Percentiles rank a stretch among this genome's conserved stretches.
phyloP scores from a whole-genome alignment of 2,113 vertebrate species.

The Carollia perspicillata region DNA sequence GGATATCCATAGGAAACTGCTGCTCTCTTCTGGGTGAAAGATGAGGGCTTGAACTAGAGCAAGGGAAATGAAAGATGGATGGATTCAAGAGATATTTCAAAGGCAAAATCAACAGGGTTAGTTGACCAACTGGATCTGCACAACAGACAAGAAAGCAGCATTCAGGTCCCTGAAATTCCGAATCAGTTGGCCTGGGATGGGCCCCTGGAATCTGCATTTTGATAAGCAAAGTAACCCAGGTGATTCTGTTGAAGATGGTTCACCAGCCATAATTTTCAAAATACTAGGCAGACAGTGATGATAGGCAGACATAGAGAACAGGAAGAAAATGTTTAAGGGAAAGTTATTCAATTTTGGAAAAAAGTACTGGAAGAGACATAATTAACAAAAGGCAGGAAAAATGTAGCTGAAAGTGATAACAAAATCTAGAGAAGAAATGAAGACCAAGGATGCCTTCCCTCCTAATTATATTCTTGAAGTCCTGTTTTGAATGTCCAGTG shows the following conservation, averaged over 20 bases:
- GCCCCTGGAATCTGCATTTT: not conserved
- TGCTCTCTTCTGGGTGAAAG: not conserved
- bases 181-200: not conserved
- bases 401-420: not conserved
- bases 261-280: not conserved
- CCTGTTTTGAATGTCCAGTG: not conserved
- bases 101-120: conserved; percentile 2
- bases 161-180: not conserved
- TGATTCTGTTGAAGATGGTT: not conserved
- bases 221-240: not conserved
- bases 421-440: conserved; percentile 39
- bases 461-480: not conserved
- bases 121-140: not conserved
- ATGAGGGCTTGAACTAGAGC: not conserved
- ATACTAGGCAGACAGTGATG: not conserved
- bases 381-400: not conserved
- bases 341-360: not conserved
- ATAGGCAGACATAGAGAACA: not conserved
- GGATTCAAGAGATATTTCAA: conserved; percentile 23
- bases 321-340: not conserved
- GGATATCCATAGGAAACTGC: not conserved
- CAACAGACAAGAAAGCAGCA: not conserved
- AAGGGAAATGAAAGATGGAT: not conserved
- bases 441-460: not conserved
- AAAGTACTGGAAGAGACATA: not conserved